Base-by-base conservation (phyloP, 1,140 invertebrate genomes). In the Zaprionus nigranus region DNA sequence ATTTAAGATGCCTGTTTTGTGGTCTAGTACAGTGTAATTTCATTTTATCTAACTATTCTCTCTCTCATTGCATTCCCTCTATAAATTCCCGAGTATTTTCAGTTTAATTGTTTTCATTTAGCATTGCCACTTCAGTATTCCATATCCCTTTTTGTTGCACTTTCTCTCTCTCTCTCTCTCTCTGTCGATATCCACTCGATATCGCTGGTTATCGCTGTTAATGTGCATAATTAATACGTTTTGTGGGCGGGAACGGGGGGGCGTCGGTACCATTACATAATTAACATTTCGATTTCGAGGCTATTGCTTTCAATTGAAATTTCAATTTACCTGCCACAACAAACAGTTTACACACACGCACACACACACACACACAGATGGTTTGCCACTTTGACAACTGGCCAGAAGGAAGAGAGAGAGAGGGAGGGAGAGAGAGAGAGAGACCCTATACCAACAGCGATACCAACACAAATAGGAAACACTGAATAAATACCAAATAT, bases 301-400 rank as follows among this genome's bases (percentile, higher is more conserved):
- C 15, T 34, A 64, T 13, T 46, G 24, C 40, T 49, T 36, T 36
- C 9, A 22, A 49, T 57, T 71, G 38, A 58, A 63, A 57, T 62
- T 62, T 62, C 43, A 30, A 62, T 51, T 51, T 51, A 34, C 13
- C 24, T 34, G 17, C 49, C 40, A 51, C 40, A 60, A 49, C 60
- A 62, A 30, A 62, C 26, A 62, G 13, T 56, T 24, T 5, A 49
- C 38, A 49, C n/a, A 49, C 59, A 49, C 9, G 3, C 43, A 1
- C 43, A 34, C 20, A 43, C 38, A 34, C 20, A 43, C 38, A 60
- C n/a, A 13, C 34, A 24, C 43, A n/a, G 7, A 20, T 49, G 34
- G 57, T 30, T 34, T 62, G 43, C 17, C 43, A 53, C 62, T 54
- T 54, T 64, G 61, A 64, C 62, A 64, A n/a, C 2, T 36, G 46